Evolutionary conservation across 2,888 invertebrate species (phyloP), one percentile per base, ranked within the genome.

Genomic region (Omphaloscelis lunosa): DNA sequence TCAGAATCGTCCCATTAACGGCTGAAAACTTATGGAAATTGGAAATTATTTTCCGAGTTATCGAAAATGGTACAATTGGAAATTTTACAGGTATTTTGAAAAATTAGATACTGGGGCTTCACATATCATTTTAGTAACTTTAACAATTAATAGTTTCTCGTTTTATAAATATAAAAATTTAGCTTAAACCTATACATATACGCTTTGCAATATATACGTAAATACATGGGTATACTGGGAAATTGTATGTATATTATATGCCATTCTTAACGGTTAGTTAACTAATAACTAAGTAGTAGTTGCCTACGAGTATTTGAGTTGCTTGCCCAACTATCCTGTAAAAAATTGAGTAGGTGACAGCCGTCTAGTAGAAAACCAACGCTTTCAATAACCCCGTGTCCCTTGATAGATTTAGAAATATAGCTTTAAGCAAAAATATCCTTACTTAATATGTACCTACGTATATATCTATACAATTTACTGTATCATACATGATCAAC

Each of bases 1-100:
- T 96, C 96, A 96, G 96, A 96, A 92, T 91, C 94, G 89, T 89
- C 93, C 93, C 92, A 91, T 94, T 90, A 91, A 93, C 94, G 94
- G 93, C 93, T 90, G 94, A 94, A 94, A 93, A 89, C 90, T 93
- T 95, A 95, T 92, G 95, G 94, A 94, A 92, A 93, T 95, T 95
- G 91, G 93, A 93, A 91, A 91, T 93, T 91, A 92, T 85, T 91
- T 94, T 93, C 90, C 94, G 90, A 93, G 92, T 93, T 93, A 93
- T 91, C 93, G 91, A 95, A 93, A 92, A 96, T 96, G 96, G 95
- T 96, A 92, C 95, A 94, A 93, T 95, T 96, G 96, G 96, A 96
- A 92, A 92, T 93, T 92, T 90, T 92, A 90, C 94, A 96, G 96
- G 96, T 96, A 96, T 93, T 94, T 93, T 92, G 90, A 89, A 89